phyloP scores from a whole-genome alignment of 2,888 invertebrate species.

The Ditula angustiorana region DNA sequence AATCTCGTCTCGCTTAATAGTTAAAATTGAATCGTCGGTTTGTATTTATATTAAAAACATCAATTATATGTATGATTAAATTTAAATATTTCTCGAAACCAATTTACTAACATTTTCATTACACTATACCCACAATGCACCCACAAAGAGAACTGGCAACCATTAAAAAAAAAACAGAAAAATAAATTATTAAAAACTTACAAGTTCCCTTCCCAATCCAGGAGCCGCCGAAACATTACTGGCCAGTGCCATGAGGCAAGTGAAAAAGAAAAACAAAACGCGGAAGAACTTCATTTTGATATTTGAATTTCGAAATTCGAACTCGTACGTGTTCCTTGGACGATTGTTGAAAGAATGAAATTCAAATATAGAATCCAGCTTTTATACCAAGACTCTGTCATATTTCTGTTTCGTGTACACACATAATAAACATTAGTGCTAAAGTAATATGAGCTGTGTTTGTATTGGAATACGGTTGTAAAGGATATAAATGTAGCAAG shows the following conservation, averaged over 20 bases:
- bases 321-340: background rate
- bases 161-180: no score
- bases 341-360: background rate
- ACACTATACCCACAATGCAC: no score
- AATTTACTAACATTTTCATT: no score
- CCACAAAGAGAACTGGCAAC: no score
- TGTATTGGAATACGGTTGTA: background rate
- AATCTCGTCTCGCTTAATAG: no score
- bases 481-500: background rate
- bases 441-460: background rate
- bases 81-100: no score
- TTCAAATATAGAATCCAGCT: background rate
- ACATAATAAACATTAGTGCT: no score
- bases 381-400: background rate
- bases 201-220: conserved; percentile 18
- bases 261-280: conserved; percentile 36
- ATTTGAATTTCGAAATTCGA: conserved; percentile 8
- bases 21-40: no score
- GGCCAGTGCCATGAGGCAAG: conserved; percentile 28
- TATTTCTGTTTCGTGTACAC: no score
- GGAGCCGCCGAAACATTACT: conserved; percentile 29
- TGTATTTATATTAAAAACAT: no score
- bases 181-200: conserved; percentile 6
- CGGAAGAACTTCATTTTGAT: conserved; percentile 33
- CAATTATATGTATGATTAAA: no score